A percentile compares a stretch with the other conserved stretches of the same genome.
These are phyloP conservation scores for Moxostoma hubbsi DNA, from an alignment of 2,797 vertebrate species.

Conservation along the genomic window DNA sequence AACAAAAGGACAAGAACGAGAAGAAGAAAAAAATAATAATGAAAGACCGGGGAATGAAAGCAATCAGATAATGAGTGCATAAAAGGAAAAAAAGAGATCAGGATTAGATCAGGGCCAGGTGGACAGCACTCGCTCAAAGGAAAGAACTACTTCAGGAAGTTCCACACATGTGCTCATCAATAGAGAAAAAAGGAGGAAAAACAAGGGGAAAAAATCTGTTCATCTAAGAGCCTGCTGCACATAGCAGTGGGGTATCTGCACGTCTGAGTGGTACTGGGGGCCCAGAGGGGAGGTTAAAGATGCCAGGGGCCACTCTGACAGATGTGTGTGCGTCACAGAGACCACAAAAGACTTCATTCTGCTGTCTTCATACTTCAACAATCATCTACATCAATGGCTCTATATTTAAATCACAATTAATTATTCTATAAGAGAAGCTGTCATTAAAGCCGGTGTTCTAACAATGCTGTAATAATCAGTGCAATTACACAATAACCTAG, in stretches of 20 bases:
- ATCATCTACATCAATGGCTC: constrained; percentile 57
- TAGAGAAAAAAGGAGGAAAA: constrained; percentile 9
- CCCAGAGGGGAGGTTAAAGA: constrained; percentile 46
- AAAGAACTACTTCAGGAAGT: constrained; percentile 44
- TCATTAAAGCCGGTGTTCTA: constrained; percentile 52
- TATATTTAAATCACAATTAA: constrained; percentile 75
- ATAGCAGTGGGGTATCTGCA: constrained; percentile 35
- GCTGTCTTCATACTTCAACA: constrained; percentile 65
- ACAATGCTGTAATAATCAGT: constrained; percentile 39
- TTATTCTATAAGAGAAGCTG: constrained; percentile 41
- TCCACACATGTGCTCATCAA: constrained; percentile 49
- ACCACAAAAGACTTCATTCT: constrained; percentile 74
- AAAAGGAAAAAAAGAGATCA: constrained; percentile 1
- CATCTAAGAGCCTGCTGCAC: not conserved
- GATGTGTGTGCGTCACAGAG: constrained; percentile 58
- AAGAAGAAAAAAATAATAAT: constrained; percentile 1
- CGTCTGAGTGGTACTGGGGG: constrained; percentile 33
- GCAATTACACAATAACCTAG: constrained; percentile 12
- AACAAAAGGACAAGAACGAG: not conserved
- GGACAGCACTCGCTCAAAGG: constrained; percentile 50
- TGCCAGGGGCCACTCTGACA: constrained; percentile 33
- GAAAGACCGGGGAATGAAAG: constrained; percentile 26
- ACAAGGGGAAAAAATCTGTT: constrained; percentile 9
- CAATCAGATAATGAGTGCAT: constrained; percentile 42
- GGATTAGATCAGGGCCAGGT: constrained; percentile 46